Evolutionary conservation across 2,797 vertebrate species (phyloP).

Genomic region (Chelon labrosus): DNA sequence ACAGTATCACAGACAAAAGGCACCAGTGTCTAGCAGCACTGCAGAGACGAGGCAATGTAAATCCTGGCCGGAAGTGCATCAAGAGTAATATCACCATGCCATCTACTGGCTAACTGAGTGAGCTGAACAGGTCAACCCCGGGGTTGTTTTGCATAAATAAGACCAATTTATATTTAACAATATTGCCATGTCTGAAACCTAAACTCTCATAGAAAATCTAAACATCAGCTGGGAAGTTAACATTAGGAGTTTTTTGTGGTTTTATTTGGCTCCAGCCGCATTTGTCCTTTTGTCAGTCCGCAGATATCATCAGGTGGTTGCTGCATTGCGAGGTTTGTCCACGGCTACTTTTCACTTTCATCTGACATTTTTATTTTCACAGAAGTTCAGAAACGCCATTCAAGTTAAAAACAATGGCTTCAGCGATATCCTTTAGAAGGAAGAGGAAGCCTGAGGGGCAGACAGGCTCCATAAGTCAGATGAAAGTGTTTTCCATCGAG

Average conservation of each 20-base stretch:
- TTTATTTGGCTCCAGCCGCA: background rate
- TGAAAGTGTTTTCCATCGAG: background rate
- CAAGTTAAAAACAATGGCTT: conserved; percentile 12
- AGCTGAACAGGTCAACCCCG: background rate
- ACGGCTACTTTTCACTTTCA: background rate
- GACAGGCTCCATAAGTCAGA: conserved; percentile 8
- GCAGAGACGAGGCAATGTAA: background rate
- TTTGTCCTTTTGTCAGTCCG: background rate
- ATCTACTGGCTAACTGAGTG: conserved; percentile 20
- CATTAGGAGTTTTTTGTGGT: background rate
- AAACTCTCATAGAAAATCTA: background rate
- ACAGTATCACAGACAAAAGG: background rate
- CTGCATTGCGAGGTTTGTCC: background rate
- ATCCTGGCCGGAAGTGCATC: too few relatives aligned
- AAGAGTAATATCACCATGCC: conserved; percentile 4
- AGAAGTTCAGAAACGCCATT: background rate
- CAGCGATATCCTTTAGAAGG: conserved; percentile 1
- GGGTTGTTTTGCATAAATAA: background rate
- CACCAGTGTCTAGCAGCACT: background rate
- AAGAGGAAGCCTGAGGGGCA: background rate
- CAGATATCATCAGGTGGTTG: background rate
- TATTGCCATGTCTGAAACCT: background rate
- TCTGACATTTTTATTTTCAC: background rate
- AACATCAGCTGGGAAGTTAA: background rate
- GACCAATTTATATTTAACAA: too few relatives aligned